These are phyloP conservation scores for Tiliacea citrago DNA, from an alignment of 2,888 invertebrate genomes.

Conservation along the genomic window DNA sequence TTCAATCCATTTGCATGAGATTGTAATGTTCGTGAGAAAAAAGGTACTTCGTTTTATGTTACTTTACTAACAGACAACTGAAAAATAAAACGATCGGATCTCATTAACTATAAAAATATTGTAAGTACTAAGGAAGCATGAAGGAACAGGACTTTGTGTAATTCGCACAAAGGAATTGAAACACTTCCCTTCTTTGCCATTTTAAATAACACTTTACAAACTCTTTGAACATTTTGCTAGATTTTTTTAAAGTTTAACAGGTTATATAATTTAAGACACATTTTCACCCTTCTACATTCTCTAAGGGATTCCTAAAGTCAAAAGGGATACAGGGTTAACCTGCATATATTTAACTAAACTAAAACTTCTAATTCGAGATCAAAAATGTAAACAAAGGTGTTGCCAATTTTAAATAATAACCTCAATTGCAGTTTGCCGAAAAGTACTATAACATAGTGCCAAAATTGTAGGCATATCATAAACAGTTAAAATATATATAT, in stretches of 20 bases:
- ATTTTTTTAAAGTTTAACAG: background rate
- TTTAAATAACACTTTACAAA: slow-evolving; percentile 1
- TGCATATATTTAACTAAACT: too few species aligned
- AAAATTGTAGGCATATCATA: too few species aligned
- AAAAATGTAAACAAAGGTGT: too few species aligned
- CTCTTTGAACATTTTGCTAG: background rate
- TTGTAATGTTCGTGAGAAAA: slow-evolving; percentile 1
- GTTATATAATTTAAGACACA: background rate
- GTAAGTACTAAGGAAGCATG: background rate
- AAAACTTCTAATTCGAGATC: too few species aligned
- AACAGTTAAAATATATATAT: too few species aligned
- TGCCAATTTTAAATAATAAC: too few species aligned
- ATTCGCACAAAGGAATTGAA: slow-evolving; percentile 1
- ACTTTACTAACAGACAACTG: background rate
- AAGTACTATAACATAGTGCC: too few species aligned
- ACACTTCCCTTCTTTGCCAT: background rate
- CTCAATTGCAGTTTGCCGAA: too few species aligned
- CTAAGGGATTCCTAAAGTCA: background rate
- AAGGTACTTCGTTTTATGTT: background rate
- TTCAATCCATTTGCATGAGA: slow-evolving; percentile 7
- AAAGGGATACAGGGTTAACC: too few species aligned
- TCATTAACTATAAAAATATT: slow-evolving; percentile 1
- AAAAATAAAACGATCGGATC: background rate
- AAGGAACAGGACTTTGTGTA: background rate
- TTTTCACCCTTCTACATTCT: background rate